Evolutionary conservation across 35 echinoderm and acorn worm genomes (phyloP).

Genomic region (Apostichopus japonicus): DNA sequence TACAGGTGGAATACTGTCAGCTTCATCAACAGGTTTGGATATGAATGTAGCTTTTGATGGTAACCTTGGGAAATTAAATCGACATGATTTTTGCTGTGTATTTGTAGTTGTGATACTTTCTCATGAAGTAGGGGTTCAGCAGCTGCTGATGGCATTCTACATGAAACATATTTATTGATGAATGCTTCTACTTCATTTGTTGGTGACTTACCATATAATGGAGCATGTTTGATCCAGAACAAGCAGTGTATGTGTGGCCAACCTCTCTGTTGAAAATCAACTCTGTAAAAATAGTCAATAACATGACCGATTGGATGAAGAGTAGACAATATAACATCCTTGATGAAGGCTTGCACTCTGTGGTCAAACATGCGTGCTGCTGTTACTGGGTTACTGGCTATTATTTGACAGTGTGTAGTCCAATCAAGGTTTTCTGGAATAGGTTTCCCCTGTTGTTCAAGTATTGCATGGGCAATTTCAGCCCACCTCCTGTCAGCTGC

Average conservation of each 20-base stretch:
- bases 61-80: conserved; percentile 39
- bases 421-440: conserved; percentile 64
- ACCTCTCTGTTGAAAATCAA: background rate
- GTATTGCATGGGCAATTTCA: conserved; percentile 58
- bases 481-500: conserved; percentile 74
- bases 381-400: conserved; percentile 16
- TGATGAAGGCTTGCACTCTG: conserved; percentile 3
- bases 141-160: conserved; percentile 7
- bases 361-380: conserved; percentile 16
- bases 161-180: conserved; percentile 43
- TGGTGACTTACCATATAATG: background rate
- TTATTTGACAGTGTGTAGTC: conserved; percentile 39
- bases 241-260: conserved; percentile 20
- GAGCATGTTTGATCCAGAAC: conserved; percentile 48
- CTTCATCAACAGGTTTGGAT: background rate
- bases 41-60: conserved; percentile 30
- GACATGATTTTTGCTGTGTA: conserved; percentile 35
- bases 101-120: conserved; percentile 31
- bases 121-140: conserved; percentile 6
- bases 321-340: background rate
- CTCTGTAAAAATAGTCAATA: no score
- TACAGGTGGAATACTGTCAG: background rate
- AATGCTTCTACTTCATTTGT: background rate
- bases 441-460: conserved; percentile 58
- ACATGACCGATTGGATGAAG: background rate